Evolutionary conservation across 2,888 invertebrate species (phyloP).

Genomic region (Chouioia cunea): DNA sequence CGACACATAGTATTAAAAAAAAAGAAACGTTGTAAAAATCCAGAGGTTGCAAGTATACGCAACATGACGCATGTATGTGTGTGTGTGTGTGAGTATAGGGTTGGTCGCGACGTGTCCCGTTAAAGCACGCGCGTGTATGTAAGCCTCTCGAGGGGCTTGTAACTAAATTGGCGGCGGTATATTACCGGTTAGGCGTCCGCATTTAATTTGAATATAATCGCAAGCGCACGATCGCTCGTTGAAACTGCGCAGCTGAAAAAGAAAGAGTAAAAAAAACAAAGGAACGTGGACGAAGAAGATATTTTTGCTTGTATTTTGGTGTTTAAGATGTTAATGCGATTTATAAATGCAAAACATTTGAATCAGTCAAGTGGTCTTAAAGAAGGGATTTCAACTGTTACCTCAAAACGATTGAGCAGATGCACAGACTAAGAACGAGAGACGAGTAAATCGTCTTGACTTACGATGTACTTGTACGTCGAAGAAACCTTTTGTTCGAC

Average conservation of each 20-base stretch:
- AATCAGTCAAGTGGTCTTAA: slow-evolving; percentile 40
- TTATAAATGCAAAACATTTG: background rate
- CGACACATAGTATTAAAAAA: too few species aligned
- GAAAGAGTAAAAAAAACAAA: too few species aligned
- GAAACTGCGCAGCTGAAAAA: too few species aligned
- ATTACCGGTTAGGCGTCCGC: slow-evolving; percentile 66
- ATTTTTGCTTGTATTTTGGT: too few species aligned
- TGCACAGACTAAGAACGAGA: too few species aligned
- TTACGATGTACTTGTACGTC: slow-evolving; percentile 46
- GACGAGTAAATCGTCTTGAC: slow-evolving; percentile 48
- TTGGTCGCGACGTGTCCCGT: background rate
- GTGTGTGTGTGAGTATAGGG: background rate
- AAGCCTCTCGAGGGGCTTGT: slow-evolving; percentile 62
- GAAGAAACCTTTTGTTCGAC: slow-evolving; percentile 34
- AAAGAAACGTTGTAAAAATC: background rate
- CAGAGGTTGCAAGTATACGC: background rate
- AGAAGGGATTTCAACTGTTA: slow-evolving; percentile 28
- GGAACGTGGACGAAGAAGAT: too few species aligned
- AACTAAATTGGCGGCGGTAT: slow-evolving; percentile 68
- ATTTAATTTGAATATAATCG: slow-evolving; percentile 70
- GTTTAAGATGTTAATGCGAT: too few species aligned
- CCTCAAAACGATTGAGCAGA: slow-evolving; percentile 42
- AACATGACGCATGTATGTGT: too few species aligned
- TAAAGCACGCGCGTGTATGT: background rate
- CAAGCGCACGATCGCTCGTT: slow-evolving; percentile 52